These are phyloP conservation scores for Brotula barbata DNA, from an alignment of 2,797 vertebrate genomes.

Conservation along the genomic window DNA sequence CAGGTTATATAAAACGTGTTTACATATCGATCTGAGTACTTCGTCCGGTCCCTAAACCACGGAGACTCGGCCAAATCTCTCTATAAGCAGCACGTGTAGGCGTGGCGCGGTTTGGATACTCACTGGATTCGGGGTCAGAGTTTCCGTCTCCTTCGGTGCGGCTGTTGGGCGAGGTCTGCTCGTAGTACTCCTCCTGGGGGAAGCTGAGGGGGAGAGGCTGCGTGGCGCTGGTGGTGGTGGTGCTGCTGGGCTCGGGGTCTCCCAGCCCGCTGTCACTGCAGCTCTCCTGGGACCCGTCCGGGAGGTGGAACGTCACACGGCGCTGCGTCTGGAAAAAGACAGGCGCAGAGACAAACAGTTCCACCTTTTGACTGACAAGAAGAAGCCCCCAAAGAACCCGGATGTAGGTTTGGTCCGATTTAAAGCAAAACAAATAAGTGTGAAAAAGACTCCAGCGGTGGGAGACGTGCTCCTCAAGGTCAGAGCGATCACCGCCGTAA, in stretches of 20 bases:
- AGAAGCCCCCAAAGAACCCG: no score
- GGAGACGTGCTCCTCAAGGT: no score
- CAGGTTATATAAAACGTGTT: slow-evolving; percentile 22
- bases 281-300: slow-evolving; percentile 95
- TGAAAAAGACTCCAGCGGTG: no score
- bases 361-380: no score
- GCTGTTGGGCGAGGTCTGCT: slow-evolving; percentile 91
- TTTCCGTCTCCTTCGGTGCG: slow-evolving; percentile 97
- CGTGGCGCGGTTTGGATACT: no score
- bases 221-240: slow-evolving; percentile 79
- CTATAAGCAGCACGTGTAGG: no score
- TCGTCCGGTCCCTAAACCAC: no score
- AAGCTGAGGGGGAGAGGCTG: slow-evolving; percentile 90
- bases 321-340: slow-evolving; percentile 84
- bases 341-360: slow-evolving; percentile 3
- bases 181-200: slow-evolving; percentile 91
- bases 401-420: no score
- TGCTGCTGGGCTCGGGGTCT: slow-evolving; percentile 84
- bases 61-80: no score
- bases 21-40: no score
- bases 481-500: no score
- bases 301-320: slow-evolving; percentile 96
- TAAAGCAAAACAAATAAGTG: no score
- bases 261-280: slow-evolving; percentile 91
- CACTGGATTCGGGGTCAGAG: slow-evolving; percentile 98